Evolutionary conservation across 2,113 vertebrate genomes (phyloP), one percentile per base, ranked within the genome.

Genomic region (Ramphastos sulfuratus): DNA sequence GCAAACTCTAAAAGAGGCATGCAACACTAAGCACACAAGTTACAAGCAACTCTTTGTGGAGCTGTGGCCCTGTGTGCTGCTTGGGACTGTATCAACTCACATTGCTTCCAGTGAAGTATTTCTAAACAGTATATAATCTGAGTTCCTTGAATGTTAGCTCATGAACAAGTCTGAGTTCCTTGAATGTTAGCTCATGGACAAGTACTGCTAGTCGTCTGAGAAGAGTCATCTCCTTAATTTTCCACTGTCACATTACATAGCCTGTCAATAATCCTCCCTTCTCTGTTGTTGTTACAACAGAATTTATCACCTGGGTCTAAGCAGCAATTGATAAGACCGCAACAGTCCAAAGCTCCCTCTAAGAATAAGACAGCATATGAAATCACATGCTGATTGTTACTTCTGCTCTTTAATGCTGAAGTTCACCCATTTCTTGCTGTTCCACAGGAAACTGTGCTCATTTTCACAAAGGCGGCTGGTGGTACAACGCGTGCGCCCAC

Each of bases 381-480:
- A 75, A 50, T 10, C 3, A 7, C 25, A 30, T 13, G 12, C 16
- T 33, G 56, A 28, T 2, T 35, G 15, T 25, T 19, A 3, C 37
- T 65, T 56, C 12, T 33, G 7, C 25, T 56, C 37, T 14, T 67
- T 2, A 19, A 16, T 10, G n/a, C 4, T 46, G 15, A 81, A 17
- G 27, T 9, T 94, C 61, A 93, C 37, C 67, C 35, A 2, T 83
- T 42, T 9, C 60, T 48, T 80, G 94, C 82, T 85, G 48, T 54
- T 30, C 94, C 80, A 37, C 84, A 99, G 99, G 99, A 73, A 99
- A 99, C 97, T 99, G 99, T 5, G 99, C 99, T 28, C 99, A 99
- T 90, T 99, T 99, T 94, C 99, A 99, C 91, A 99, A 99, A 96
- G 99, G 99, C 1, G 99, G 99, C 64, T 99, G 99, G 99, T 99